These are phyloP conservation scores for Gila robusta DNA, from an alignment of 2,797 vertebrate genomes.

Conservation along the genomic window DNA sequence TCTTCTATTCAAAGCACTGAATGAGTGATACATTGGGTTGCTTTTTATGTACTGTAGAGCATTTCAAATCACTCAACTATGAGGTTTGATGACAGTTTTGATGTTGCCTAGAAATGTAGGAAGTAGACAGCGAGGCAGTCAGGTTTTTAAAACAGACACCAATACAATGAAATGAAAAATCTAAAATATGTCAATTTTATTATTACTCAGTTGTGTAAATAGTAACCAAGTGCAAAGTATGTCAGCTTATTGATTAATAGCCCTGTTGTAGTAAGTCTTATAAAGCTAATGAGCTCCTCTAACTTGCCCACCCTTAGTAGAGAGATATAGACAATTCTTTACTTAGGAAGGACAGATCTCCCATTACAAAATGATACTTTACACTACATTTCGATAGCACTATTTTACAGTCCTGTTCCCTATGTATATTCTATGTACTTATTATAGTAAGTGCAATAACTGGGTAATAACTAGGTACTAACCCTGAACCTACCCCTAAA, in stretches of 20 bases:
- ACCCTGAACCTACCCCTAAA: too few species aligned
- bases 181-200: background rate
- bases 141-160: background rate
- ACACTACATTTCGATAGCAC: background rate
- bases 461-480: too few species aligned
- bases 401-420: too few species aligned
- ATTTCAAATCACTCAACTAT: background rate
- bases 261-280: background rate
- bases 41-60: background rate
- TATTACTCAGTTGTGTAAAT: background rate
- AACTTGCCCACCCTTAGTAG: slow-evolving; percentile 2
- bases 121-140: background rate
- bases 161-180: background rate
- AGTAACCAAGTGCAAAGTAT: background rate
- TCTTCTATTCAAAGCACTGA: background rate
- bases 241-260: background rate
- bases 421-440: too few species aligned
- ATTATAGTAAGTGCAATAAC: too few species aligned
- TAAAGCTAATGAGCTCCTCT: slow-evolving; percentile 29
- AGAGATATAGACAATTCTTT: slow-evolving; percentile 37
- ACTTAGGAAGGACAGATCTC: slow-evolving; percentile 42
- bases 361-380: slow-evolving; percentile 41
- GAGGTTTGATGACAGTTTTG: background rate
- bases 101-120: background rate
- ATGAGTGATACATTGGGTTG: background rate